phyloP scores from a whole-genome alignment of 2,113 vertebrate genomes.

The Hypomesus transpacificus region DNA sequence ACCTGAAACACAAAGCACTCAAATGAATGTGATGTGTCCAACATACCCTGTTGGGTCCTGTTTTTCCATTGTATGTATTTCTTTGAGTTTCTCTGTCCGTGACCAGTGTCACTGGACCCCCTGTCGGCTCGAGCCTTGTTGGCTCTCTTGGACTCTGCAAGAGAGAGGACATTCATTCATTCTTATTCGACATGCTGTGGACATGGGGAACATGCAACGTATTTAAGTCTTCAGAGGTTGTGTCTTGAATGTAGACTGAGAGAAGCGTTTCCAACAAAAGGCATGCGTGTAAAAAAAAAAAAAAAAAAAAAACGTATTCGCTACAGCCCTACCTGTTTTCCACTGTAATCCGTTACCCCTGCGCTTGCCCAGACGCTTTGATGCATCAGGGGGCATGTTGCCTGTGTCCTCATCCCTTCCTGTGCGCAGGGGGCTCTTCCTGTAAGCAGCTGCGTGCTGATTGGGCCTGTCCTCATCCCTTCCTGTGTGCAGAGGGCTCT shows the following conservation, averaged over 20 bases:
- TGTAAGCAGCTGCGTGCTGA: no score
- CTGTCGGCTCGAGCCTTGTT: conserved; percentile 5
- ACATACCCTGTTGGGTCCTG: conserved; percentile 38
- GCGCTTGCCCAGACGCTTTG: not conserved
- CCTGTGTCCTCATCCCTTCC: not conserved
- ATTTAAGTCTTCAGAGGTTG: no score
- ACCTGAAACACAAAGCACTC: not conserved
- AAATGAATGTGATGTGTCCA: not conserved
- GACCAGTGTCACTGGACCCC: conserved; percentile 5
- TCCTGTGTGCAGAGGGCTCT: no score
- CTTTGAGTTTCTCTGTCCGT: conserved; percentile 18
- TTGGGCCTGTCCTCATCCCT: no score
- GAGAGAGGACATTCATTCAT: not conserved
- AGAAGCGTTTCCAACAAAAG: not conserved
- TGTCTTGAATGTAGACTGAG: no score
- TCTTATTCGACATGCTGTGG: no score
- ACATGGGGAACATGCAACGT: no score
- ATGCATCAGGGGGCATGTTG: not conserved
- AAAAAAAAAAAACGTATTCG: no score
- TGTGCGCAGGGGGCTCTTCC: no score
- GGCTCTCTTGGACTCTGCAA: conserved; percentile 21
- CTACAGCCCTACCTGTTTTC: not conserved
- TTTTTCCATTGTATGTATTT: conserved; percentile 26
- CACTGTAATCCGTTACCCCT: not conserved
- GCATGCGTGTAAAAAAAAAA: not conserved